phyloP scores from a whole-genome alignment of 2,113 vertebrate species.

The Rutilus rutilus region DNA sequence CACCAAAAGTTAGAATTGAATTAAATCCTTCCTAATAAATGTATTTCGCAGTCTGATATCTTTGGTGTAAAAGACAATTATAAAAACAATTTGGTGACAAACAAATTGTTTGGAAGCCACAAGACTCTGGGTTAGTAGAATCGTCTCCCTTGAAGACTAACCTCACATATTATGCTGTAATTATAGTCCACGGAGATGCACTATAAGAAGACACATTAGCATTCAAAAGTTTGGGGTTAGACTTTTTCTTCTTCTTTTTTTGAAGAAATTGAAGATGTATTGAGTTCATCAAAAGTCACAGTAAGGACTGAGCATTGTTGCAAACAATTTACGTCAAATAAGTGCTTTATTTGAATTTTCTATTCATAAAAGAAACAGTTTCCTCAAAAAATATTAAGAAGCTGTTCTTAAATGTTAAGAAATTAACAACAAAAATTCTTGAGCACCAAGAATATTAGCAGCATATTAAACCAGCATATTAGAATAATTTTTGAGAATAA shows the following conservation, averaged over 20 bases:
- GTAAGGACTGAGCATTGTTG: neutral
- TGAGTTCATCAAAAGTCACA: neutral
- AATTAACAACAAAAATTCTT: neutral
- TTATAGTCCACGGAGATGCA: neutral
- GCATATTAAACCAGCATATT: neutral
- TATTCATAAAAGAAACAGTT: neutral
- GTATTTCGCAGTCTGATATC: neutral
- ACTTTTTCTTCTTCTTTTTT: no score
- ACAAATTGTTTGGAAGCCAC: slow-evolving; percentile 2
- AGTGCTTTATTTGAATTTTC: neutral
- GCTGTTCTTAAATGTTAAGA: no score
- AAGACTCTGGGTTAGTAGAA: no score
- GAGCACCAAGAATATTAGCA: no score
- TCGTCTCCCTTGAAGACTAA: neutral
- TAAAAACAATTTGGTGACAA: neutral
- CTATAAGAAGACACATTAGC: no score
- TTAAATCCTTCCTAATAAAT: neutral
- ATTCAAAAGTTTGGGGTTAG: no score
- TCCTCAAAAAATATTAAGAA: neutral
- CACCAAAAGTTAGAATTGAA: neutral
- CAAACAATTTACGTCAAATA: neutral
- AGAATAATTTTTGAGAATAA: neutral
- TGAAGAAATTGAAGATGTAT: no score
- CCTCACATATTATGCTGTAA: neutral
- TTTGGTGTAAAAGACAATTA: neutral